Evolutionary conservation across 2,797 vertebrate genomes (phyloP).

Genomic region (Helicolenus hilgendorfi): DNA sequence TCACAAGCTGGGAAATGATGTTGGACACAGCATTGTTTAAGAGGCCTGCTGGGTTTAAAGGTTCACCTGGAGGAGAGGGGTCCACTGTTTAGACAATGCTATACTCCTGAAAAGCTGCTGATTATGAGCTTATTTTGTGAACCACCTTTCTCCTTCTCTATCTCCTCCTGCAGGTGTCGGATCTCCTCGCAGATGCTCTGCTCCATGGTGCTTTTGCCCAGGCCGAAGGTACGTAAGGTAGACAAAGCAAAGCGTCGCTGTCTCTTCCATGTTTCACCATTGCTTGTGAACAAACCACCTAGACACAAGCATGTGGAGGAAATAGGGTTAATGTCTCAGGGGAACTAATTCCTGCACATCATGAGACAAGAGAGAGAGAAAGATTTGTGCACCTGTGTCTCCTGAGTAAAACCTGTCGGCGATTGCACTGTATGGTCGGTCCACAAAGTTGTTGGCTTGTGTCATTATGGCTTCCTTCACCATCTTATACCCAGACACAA

Average conservation of each 20-base stretch:
- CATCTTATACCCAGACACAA: constrained; percentile 84
- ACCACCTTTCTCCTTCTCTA: constrained; percentile 76
- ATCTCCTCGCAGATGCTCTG: constrained; percentile 78
- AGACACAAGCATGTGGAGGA: background rate
- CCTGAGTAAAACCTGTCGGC: constrained; percentile 20
- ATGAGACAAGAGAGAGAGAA: background rate
- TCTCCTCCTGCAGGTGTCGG: constrained; percentile 71
- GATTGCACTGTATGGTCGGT: constrained; percentile 61
- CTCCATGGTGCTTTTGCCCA: constrained; percentile 78
- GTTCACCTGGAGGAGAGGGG: constrained; percentile 59
- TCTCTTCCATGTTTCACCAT: constrained; percentile 73
- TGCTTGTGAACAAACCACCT: constrained; percentile 80
- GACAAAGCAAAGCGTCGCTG: constrained; percentile 81
- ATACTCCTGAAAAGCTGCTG: background rate
- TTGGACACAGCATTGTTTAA: constrained; percentile 84
- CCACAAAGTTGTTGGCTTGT: constrained; percentile 87
- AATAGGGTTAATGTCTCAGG: background rate
- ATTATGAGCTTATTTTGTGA: background rate
- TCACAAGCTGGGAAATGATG: constrained; percentile 85
- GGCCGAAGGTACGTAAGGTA: constrained; percentile 75
- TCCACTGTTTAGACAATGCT: background rate
- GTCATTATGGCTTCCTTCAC: constrained; percentile 88
- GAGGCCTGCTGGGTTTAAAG: constrained; percentile 64
- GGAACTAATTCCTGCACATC: background rate
- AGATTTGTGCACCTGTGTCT: constrained; percentile 70